Conservation (phyloP, 1,140 invertebrate species). For the Heliconius hewitsoni region DNA sequence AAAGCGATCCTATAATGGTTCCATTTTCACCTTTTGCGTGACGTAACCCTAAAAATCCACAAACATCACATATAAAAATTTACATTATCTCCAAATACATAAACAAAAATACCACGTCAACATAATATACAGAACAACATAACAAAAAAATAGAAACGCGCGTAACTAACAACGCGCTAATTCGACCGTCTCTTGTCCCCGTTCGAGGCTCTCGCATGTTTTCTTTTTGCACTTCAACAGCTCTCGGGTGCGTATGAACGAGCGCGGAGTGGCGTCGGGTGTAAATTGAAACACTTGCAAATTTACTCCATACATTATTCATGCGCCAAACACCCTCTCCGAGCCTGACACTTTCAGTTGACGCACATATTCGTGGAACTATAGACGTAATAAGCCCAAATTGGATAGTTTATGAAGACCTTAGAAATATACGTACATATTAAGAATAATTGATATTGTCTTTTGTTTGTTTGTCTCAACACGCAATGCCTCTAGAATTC, state of each 20-base stretch:
- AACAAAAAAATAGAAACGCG: conserved; percentile 22
- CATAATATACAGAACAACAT: background rate
- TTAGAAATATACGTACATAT: conserved; percentile 17
- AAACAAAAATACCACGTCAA: background rate
- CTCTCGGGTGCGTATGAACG: conserved; percentile 69
- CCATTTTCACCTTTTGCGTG: too few relatives aligned
- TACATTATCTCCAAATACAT: too few relatives aligned
- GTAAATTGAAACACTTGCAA: conserved; percentile 81
- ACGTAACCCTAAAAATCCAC: too few relatives aligned
- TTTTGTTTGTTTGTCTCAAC: too few relatives aligned
- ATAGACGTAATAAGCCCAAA: conserved; percentile 45
- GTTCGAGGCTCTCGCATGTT: conserved; percentile 59
- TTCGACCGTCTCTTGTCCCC: conserved; percentile 46
- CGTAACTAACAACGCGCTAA: conserved; percentile 47
- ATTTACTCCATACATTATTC: conserved; percentile 79
- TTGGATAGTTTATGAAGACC: conserved; percentile 32
- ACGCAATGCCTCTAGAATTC: too few relatives aligned
- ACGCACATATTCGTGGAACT: conserved; percentile 60
- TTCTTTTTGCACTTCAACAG: conserved; percentile 75
- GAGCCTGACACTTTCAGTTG: conserved; percentile 68
- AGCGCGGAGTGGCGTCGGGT: conserved; percentile 67
- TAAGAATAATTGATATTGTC: too few relatives aligned
- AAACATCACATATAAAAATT: too few relatives aligned
- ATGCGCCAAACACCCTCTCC: conserved; percentile 72
- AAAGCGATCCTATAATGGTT: too few relatives aligned